A percentile compares a stretch with the other conserved stretches of the same genome.
Evolutionary conservation across 1,140 invertebrate species (phyloP).

Genomic region (Drosophila grimshawi): DNA sequence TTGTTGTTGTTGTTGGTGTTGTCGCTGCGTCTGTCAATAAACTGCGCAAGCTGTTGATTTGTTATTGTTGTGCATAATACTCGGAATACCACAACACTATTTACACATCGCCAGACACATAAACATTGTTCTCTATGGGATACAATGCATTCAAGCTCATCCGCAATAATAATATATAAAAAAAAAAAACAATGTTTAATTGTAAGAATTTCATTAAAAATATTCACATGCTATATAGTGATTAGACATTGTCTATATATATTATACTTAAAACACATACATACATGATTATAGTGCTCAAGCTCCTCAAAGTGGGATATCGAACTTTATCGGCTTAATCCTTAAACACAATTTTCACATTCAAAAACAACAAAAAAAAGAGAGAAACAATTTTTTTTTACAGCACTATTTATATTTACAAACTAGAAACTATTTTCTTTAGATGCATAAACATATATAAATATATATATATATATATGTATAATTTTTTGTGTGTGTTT

Average conservation of each 20-base stretch:
- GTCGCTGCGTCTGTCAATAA: constrained; percentile 63
- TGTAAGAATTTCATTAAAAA: too few species aligned
- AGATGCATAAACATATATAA: not conserved
- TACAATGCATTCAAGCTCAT: not conserved
- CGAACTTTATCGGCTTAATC: not conserved
- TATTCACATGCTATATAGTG: not conserved
- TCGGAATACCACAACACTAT: not conserved
- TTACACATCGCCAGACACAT: not conserved
- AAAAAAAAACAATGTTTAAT: not conserved
- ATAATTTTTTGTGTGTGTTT: not conserved
- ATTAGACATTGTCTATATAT: not conserved
- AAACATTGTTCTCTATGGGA: not conserved
- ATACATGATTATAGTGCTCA: not conserved
- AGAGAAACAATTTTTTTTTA: constrained; percentile 5
- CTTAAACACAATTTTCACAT: not conserved
- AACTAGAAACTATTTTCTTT: not conserved
- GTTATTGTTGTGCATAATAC: constrained; percentile 32
- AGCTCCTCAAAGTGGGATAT: not conserved
- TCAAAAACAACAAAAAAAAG: not conserved
- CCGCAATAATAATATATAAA: not conserved
- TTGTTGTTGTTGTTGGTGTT: constrained; percentile 12
- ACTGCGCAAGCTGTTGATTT: constrained; percentile 52
- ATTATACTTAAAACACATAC: too few species aligned
- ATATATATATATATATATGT: not conserved
- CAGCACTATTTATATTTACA: constrained; percentile 1